Percentiles rank a stretch among this genome's conserved stretches.
Conservation (phyloP, 2,797 vertebrate genomes). For the Sebastes iracundus region DNA sequence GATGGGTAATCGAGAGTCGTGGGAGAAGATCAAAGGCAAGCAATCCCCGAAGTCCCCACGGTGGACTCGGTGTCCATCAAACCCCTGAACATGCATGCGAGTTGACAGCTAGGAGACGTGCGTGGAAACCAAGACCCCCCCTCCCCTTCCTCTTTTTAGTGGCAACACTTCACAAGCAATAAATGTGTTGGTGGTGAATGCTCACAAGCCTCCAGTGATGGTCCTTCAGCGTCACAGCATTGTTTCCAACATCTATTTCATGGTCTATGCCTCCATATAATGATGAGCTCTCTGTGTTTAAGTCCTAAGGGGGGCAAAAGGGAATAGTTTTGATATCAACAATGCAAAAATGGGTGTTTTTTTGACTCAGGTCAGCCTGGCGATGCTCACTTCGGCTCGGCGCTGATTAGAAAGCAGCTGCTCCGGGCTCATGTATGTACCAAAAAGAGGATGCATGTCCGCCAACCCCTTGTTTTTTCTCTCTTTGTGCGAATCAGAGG, state of each 20-base stretch:
- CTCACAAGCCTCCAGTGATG: constrained; percentile 50
- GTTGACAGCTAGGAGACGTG: constrained; percentile 67
- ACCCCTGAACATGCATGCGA: constrained; percentile 58
- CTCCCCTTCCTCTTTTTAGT: constrained; percentile 25
- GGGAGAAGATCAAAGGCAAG: constrained; percentile 76
- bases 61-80: constrained; percentile 76
- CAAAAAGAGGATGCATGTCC: constrained; percentile 17
- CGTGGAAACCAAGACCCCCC: constrained; percentile 37
- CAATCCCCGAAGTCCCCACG: constrained; percentile 63
- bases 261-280: constrained; percentile 65
- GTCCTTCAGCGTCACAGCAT: constrained; percentile 45
- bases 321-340: constrained; percentile 39
- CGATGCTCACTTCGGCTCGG: constrained; percentile 47
- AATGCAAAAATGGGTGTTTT: constrained; percentile 25
- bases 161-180: constrained; percentile 51
- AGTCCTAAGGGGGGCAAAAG: constrained; percentile 28
- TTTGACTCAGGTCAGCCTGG: constrained; percentile 34
- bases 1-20: constrained; percentile 77
- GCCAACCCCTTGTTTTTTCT: constrained; percentile 17
- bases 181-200: constrained; percentile 53
- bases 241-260: constrained; percentile 72
- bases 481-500: constrained; percentile 47
- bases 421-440: constrained; percentile 31
- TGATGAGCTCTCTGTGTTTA: constrained; percentile 54
- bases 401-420: constrained; percentile 61